A percentile compares a stretch with the other conserved stretches of the same genome.
Conservation (phyloP, 2,113 vertebrate genomes). For the Pterocles burchelli region DNA sequence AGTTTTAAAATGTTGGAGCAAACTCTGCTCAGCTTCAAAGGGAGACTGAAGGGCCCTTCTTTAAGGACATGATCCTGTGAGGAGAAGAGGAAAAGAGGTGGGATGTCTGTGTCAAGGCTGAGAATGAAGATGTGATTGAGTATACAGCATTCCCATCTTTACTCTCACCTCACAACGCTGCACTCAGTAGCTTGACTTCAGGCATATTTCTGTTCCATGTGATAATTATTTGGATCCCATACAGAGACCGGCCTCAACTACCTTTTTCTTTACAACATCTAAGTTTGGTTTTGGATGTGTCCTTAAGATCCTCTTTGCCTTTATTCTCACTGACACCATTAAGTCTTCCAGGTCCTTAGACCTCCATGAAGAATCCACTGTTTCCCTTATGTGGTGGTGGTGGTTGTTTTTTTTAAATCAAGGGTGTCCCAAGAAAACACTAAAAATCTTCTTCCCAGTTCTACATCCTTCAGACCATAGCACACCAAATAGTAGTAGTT, state of each 20-base stretch:
- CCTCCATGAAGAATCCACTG: background rate
- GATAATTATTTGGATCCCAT: background rate
- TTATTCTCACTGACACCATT: background rate
- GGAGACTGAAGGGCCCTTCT: background rate
- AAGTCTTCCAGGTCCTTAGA: background rate
- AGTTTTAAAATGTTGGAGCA: background rate
- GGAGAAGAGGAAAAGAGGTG: background rate
- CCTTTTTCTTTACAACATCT: background rate
- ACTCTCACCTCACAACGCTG: background rate
- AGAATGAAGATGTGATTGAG: background rate
- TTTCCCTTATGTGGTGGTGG: background rate
- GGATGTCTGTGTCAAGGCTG: background rate
- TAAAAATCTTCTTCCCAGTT: background rate
- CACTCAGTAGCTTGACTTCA: background rate
- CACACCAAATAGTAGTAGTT: background rate
- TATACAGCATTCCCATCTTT: background rate
- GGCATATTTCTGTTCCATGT: background rate
- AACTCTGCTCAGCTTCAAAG: background rate
- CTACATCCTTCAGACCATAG: background rate
- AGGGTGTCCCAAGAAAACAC: background rate
- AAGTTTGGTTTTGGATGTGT: background rate
- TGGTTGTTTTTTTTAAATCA: background rate
- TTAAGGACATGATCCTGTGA: background rate
- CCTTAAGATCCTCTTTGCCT: background rate
- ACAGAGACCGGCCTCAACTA: background rate